Conservation (phyloP, 1,140 invertebrate genomes). For the Ceratitis capitata region DNA sequence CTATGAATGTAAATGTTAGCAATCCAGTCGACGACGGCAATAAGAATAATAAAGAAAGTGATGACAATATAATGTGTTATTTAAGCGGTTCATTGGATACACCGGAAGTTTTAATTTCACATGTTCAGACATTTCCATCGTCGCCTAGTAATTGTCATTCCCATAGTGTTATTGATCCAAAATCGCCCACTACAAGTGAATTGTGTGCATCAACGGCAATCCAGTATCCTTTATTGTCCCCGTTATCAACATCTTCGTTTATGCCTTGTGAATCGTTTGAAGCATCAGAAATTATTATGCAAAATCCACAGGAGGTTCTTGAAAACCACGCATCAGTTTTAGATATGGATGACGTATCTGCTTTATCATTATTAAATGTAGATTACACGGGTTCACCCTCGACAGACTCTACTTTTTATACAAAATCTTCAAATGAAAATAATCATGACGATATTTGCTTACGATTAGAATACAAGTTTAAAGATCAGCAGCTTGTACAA, state of each 20-base stretch:
- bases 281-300: background rate
- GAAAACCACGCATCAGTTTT: slow-evolving; percentile 18
- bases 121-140: background rate
- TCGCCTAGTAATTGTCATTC: background rate
- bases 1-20: slow-evolving; percentile 3
- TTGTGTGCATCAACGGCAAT: background rate
- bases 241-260: slow-evolving; percentile 10
- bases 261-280: background rate
- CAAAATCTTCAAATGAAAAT: slow-evolving; percentile 41
- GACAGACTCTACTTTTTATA: slow-evolving; percentile 7
- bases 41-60: slow-evolving; percentile 26
- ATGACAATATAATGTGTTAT: slow-evolving; percentile 35
- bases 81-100: slow-evolving; percentile 35
- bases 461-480: slow-evolving; percentile 57
- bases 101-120: background rate
- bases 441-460: slow-evolving; percentile 52
- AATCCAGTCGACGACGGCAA: slow-evolving; percentile 8
- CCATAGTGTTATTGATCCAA: background rate
- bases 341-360: background rate
- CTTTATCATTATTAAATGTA: background rate
- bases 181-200: background rate
- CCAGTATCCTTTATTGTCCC: background rate
- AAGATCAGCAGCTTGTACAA: slow-evolving; percentile 61
- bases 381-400: background rate
- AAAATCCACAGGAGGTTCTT: background rate